Percentiles rank a stretch among this genome's conserved stretches.
phyloP scores from a whole-genome alignment of 1,140 invertebrate species.

The Lithobius niger region DNA sequence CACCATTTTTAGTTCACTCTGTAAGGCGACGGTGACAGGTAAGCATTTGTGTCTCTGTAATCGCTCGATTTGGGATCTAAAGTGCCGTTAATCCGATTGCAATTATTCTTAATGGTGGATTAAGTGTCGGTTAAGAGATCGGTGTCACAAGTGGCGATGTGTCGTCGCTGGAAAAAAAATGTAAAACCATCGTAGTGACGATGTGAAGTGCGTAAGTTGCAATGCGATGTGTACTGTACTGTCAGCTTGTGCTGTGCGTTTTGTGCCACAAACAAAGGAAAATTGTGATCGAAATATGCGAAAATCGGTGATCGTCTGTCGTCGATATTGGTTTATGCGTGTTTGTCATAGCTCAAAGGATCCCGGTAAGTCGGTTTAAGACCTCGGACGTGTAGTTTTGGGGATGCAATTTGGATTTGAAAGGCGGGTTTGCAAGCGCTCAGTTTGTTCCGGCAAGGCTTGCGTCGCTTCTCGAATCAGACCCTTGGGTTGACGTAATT shows the following conservation, averaged over 20 bases:
- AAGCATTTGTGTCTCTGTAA: no score
- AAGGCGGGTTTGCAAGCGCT: no score
- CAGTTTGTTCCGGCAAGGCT: no score
- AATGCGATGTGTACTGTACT: neutral
- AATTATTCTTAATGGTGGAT: no score
- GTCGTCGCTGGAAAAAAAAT: neutral
- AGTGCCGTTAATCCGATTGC: neutral
- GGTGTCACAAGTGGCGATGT: neutral
- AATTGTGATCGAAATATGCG: neutral
- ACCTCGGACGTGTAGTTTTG: neutral
- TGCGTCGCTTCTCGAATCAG: no score
- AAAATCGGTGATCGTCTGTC: neutral
- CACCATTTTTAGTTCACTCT: slow-evolving; percentile 9
- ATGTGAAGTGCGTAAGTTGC: neutral
- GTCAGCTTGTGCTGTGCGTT: no score
- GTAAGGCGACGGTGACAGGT: neutral
- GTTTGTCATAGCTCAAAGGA: neutral
- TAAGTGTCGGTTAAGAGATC: no score
- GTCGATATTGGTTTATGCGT: neutral
- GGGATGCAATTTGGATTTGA: neutral
- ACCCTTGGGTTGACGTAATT: no score
- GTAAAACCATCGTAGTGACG: neutral
- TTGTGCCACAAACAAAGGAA: neutral
- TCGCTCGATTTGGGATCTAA: neutral
- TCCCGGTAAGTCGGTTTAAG: neutral